Evolutionary conservation across 2,888 invertebrate genomes (phyloP), one percentile per base, ranked within the genome.

Genomic region (Lathronympha strigana): DNA sequence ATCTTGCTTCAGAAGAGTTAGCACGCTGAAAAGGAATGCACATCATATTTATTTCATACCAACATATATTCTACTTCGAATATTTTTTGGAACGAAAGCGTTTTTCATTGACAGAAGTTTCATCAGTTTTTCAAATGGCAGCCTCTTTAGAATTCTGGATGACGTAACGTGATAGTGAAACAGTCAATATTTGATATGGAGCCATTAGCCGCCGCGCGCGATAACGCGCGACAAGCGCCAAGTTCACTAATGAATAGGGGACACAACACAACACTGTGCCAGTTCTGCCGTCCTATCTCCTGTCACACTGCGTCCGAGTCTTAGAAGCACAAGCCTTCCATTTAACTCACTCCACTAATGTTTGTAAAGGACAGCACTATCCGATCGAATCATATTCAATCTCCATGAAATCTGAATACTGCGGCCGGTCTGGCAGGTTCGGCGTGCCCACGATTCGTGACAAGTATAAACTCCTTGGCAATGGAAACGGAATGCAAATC

Each of bases 101-200:
- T 40, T 38, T 36, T 40, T 25, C 17, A 23, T 17, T n/a, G 13
- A 53, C n/a, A 50, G 49, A 28, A 21, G 40, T 38, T 25, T 38
- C 33, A 51, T 28, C 43, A 21, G n/a, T 61, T 66, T 66, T 62
- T 55, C 28, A 58, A 66, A 62, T 53, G 58, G 54, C 69, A 64
- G 66, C 55, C 57, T 73, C 76, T 70, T 49, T 54, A 66, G 74
- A 77, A 81, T 80, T 76, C 77, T 77, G 80, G 72, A 76, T 90
- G 89, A 88, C 89, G 89, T 88, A 86, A 88, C 72, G 71, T 81
- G 88, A 87, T 88, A 89, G 81, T 79, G 76, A 79, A 84, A 83
- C 86, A 84, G 88, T 89, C 84, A 89, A 88, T 90, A 90, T 90
- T 90, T 90, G 88, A 89, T 89, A 85, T 78, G 78, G 75, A 80